Base-by-base conservation (phyloP, 2,888 invertebrate species). In the Entomobrya proxima region DNA sequence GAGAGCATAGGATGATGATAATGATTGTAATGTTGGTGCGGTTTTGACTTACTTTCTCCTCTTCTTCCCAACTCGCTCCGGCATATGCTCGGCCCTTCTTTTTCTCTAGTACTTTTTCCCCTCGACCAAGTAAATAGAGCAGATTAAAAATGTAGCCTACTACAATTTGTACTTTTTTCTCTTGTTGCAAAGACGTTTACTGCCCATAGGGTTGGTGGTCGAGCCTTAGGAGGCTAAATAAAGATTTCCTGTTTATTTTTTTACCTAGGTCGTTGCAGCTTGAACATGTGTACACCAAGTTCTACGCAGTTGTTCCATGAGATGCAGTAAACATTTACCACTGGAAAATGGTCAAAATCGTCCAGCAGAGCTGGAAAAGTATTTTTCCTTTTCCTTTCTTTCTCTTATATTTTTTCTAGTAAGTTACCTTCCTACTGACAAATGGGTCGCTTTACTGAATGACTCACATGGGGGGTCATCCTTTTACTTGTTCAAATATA, bases 391-490 rank as follows among this genome's bases (percentile, higher is more conserved):
- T 27, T 11, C 40, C 27, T 76, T 40, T 58, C 21, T n/a, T 58
- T 58, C 27, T 61, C 24, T 18, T 35, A 18, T 18, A 7, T 1
- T 58, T 27, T 32, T 35, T 18, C 61, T 18, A 55, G 6, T 27
- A 44, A 69, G 27, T 44, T 9, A 44, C 61, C 55, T 5, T 35
- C 24, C 69, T 44, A 32, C 82, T 86, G 86, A 86, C 82, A 82
- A 86, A 86, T 86, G 86, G 82, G 77, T 82, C 86, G 77, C 69
- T 82, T 82, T 81, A 82, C 61, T 69, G 81, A 86, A 86, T 86
- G 86, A 86, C 86, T 86, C 86, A 86, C 82, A 86, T 82, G 82
- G 86, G 82, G 86, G 86, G 86, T 86, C 86, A 86, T 86, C 86
- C 86, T 82, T 86, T 81, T 86, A 81, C 86, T 82, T 86, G 81